phyloP scores from a whole-genome alignment of 2,797 vertebrate genomes.

The Morus bassanus region DNA sequence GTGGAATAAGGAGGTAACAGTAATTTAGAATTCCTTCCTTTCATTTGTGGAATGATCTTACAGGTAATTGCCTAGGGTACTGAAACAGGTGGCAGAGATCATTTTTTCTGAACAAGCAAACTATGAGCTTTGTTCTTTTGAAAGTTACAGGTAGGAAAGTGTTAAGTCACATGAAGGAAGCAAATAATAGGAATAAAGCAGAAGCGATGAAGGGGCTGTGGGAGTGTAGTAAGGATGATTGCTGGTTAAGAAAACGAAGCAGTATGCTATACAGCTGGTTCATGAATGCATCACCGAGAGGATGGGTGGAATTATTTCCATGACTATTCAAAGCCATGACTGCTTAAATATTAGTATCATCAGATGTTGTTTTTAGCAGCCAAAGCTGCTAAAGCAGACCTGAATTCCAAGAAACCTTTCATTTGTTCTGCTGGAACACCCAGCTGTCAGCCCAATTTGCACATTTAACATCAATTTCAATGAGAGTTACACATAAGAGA shows the following conservation, averaged over 20 bases:
- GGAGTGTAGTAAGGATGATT: background rate
- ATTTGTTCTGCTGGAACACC: background rate
- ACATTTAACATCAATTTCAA: constrained; percentile 19
- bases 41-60: background rate
- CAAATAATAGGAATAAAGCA: background rate
- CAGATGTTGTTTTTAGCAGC: constrained; percentile 9
- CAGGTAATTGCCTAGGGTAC: background rate
- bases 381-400: background rate
- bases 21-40: background rate
- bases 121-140: background rate
- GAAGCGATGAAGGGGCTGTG: background rate
- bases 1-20: background rate
- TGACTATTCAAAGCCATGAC: background rate
- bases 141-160: background rate
- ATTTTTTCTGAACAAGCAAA: background rate
- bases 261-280: background rate
- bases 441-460: constrained; percentile 1
- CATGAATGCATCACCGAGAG: background rate
- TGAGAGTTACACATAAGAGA: background rate
- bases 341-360: constrained; percentile 5
- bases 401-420: constrained; percentile 41
- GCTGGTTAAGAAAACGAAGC: background rate
- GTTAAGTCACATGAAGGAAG: background rate
- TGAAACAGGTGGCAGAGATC: background rate
- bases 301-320: background rate